Conservation (phyloP, 2,113 vertebrate genomes). For the Ancistrus triradiatus region DNA sequence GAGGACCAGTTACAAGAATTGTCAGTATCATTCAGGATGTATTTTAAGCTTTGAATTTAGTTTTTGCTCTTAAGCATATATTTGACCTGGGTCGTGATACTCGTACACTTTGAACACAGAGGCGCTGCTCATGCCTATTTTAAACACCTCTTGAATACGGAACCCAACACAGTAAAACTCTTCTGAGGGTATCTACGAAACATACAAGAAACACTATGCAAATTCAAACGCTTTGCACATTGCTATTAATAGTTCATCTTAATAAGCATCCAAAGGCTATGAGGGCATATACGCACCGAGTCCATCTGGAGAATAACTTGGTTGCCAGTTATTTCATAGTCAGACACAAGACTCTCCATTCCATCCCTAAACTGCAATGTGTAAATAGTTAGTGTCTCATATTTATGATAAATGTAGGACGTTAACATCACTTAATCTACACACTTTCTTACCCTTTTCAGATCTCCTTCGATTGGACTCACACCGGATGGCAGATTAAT, state of each 20-base stretch:
- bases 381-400: constrained; percentile 7
- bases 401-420: not conserved
- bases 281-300: constrained; percentile 37
- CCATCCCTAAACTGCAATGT: constrained; percentile 70
- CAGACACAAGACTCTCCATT: constrained; percentile 68
- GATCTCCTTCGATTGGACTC: constrained; percentile 71
- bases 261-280: not conserved
- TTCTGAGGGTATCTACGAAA: constrained; percentile 68
- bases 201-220: not conserved
- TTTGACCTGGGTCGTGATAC: constrained; percentile 71
- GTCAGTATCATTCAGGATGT: not conserved
- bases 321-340: constrained; percentile 75
- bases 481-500: constrained; percentile 84
- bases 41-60: not conserved
- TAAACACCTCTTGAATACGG: constrained; percentile 70
- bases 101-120: constrained; percentile 78
- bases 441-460: constrained; percentile 66
- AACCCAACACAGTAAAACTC: constrained; percentile 72
- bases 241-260: not conserved
- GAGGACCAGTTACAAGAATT: constrained; percentile 6
- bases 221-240: not conserved
- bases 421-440: not conserved
- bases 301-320: constrained; percentile 77
- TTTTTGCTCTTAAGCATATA: not conserved
- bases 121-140: constrained; percentile 66